These are phyloP conservation scores for Iphiclides podalirius DNA, from an alignment of 2,888 invertebrate species.

Conservation along the genomic window DNA sequence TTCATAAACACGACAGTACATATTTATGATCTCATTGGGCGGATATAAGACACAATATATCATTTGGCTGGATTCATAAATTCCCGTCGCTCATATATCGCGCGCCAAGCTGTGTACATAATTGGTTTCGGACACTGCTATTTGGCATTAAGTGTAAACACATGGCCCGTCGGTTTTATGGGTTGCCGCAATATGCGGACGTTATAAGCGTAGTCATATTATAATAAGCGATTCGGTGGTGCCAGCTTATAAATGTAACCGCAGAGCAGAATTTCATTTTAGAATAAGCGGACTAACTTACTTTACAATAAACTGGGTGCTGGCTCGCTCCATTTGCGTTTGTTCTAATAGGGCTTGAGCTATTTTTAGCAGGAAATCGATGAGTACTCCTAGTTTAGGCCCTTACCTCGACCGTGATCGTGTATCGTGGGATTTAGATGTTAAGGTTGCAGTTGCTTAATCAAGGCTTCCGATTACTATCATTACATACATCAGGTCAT, in stretches of 20 bases:
- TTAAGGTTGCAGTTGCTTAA: no score
- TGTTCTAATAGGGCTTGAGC: no score
- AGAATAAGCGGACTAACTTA: no score
- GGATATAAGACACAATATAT: conserved; percentile 21
- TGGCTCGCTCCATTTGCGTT: no score
- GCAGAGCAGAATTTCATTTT: not conserved
- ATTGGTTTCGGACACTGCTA: conserved; percentile 54
- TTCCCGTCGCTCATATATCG: conserved; percentile 43
- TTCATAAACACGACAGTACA: not conserved
- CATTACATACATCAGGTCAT: no score
- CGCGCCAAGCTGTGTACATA: conserved; percentile 57
- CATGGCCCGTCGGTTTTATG: conserved; percentile 27
- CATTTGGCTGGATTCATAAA: conserved; percentile 30
- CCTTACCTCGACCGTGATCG: no score
- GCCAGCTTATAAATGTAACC: no score
- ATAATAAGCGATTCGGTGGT: conserved; percentile 3
- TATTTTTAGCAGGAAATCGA: no score
- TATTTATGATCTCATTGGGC: conserved; percentile 1
- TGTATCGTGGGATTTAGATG: no score
- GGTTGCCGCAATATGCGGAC: conserved; percentile 9
- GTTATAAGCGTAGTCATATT: not conserved
- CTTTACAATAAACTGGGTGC: no score
- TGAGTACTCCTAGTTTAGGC: no score
- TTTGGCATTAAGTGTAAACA: conserved; percentile 39
- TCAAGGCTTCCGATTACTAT: no score